A percentile compares a stretch with the other conserved stretches of the same genome.
Evolutionary conservation across 2,113 vertebrate species (phyloP).

Genomic region (Gymnogyps californianus): DNA sequence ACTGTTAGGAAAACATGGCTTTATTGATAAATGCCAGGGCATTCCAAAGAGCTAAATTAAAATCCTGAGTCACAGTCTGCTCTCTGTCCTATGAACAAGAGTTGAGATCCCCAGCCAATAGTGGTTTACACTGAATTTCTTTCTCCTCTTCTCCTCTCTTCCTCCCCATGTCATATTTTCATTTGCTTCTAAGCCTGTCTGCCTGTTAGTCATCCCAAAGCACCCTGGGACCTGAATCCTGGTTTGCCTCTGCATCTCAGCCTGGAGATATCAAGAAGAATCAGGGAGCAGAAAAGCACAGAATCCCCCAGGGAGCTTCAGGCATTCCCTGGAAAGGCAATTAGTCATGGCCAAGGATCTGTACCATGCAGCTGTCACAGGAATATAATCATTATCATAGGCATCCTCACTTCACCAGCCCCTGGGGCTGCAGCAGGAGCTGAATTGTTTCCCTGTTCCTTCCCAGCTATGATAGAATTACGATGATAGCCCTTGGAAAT

Average conservation of each 20-base stretch:
- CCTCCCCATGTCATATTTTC: neutral
- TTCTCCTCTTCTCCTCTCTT: neutral
- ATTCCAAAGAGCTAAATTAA: neutral
- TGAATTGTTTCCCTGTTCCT: neutral
- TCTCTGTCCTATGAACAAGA: neutral
- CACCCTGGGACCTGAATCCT: neutral
- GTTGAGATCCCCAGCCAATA: neutral
- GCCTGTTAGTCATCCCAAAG: neutral
- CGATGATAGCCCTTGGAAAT: neutral
- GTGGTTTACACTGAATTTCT: neutral
- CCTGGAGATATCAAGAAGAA: neutral
- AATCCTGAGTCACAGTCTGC: neutral
- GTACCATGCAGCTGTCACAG: constrained; percentile 6
- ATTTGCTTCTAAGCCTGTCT: neutral
- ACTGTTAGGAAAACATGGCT: neutral
- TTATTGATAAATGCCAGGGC: neutral
- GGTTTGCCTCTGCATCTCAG: neutral
- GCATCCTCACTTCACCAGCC: neutral
- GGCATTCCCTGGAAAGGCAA: constrained; percentile 38
- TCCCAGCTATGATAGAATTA: neutral
- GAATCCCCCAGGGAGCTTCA: neutral
- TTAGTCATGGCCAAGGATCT: constrained; percentile 23
- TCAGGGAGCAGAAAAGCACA: neutral
- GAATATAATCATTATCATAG: constrained; percentile 26
- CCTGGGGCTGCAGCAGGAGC: neutral